A percentile compares a stretch with the other conserved stretches of the same genome.
phyloP scores from a whole-genome alignment of 2,113 vertebrate species.

The Struthio camelus region DNA sequence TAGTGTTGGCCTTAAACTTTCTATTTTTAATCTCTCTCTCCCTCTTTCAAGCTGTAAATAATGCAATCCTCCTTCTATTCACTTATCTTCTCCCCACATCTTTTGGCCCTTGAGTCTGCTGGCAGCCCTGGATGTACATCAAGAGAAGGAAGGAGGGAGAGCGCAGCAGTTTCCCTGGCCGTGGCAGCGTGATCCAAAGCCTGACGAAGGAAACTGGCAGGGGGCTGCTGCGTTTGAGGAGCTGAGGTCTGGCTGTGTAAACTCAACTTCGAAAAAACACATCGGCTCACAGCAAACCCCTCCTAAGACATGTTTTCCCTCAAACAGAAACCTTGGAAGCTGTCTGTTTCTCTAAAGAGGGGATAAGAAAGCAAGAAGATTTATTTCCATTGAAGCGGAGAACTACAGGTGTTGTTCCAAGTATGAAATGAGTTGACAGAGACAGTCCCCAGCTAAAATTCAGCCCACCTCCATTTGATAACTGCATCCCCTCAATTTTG shows the following conservation, averaged over 20 bases:
- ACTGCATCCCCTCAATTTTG: background rate
- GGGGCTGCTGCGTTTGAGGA: background rate
- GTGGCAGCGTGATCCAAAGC: background rate
- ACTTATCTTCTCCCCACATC: background rate
- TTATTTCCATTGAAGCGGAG: background rate
- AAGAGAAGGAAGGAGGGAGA: background rate
- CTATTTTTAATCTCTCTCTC: background rate
- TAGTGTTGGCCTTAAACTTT: background rate
- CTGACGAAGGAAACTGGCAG: background rate
- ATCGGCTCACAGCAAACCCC: background rate
- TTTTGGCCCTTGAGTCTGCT: background rate
- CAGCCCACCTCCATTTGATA: background rate
- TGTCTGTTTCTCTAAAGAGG: background rate
- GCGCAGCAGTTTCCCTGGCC: background rate
- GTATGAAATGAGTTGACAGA: background rate
- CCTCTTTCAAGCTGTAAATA: background rate
- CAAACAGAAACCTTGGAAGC: background rate
- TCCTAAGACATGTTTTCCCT: background rate
- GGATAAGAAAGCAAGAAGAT: background rate
- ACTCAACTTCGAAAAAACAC: background rate
- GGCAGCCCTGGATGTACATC: background rate
- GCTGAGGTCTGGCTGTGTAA: background rate
- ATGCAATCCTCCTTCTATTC: background rate
- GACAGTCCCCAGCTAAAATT: background rate
- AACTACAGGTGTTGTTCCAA: background rate